Evolutionary conservation across 2,113 vertebrate genomes (phyloP), one percentile per base, ranked within the genome.

Genomic region (Zosterops borbonicus): DNA sequence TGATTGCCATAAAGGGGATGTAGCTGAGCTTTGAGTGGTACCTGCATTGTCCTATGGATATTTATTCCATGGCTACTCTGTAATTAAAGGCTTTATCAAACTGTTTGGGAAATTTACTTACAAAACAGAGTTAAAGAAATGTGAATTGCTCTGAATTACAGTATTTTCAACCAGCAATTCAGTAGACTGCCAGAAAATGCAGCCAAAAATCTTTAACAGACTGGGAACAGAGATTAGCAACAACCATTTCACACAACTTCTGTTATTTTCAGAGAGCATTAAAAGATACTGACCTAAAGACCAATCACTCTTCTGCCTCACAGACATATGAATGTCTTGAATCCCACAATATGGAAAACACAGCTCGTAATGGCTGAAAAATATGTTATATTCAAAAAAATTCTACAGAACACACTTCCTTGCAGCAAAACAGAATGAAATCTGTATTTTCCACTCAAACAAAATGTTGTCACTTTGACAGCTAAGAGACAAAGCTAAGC

Each of bases 121-220:
- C 14, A 67, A 90, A 69, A 73, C 0, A 11, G 25, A 89, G 73
- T 53, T 78, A 64, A 90, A 78, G 53, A 93, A 84, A 68, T 29
- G 52, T 2, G 37, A 90, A 35, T 68, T 83, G 28, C 56, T 96
- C 76, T 35, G 86, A 94, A 94, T 78, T 44, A 92, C 68, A 70
- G 41, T 83, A 64, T 94, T 96, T 96, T 96, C 80, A 89, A 52
- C 25, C 76, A 87, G 56, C 31, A 92, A 78, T 75, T 81, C 88
- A 91, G 59, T 8, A 15, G 35, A 64, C n/a, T 60, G 47, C 60
- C 83, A 92, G 64, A 74, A 92, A 92, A 92, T 0, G 0, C 47
- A 83, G 94, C 73, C 90, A 95, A 86, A 90, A 89, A 39, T 28
- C 49, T 81, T 78, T 62, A 87, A 71, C 11, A 4, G 56, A 92